Conservation (phyloP, 2,113 vertebrate species). For the Carassius auratus region DNA sequence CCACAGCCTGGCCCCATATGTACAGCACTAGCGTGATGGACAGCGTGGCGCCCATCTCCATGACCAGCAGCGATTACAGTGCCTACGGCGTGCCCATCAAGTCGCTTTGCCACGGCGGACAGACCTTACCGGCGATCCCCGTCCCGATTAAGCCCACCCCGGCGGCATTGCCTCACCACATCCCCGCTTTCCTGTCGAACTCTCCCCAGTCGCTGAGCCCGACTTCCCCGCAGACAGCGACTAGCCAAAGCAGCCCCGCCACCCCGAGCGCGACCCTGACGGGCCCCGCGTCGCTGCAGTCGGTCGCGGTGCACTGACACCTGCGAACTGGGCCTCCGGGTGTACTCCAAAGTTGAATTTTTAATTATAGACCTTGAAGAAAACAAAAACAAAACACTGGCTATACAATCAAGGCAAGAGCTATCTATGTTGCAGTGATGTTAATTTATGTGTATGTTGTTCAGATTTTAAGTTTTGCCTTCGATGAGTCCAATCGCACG, state of each 20-base stretch:
- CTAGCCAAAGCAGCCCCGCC: conserved; percentile 96
- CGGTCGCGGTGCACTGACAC: conserved; percentile 94
- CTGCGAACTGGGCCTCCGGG: conserved; percentile 57
- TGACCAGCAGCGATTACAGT: conserved; percentile 89
- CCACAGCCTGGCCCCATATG: conserved; percentile 93
- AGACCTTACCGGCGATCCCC: conserved; percentile 93
- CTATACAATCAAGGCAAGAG: conserved; percentile 72
- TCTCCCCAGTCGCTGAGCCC: conserved; percentile 93
- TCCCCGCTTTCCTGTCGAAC: conserved; percentile 92
- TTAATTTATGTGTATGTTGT: conserved; percentile 75
- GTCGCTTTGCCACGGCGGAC: conserved; percentile 92
- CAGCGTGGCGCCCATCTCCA: conserved; percentile 87
- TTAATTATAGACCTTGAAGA: conserved; percentile 66
- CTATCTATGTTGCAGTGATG: conserved; percentile 69
- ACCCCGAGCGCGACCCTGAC: conserved; percentile 94
- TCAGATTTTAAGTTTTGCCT: conserved; percentile 76
- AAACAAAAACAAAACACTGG: conserved; percentile 38
- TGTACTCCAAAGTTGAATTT: conserved; percentile 78
- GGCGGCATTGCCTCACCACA: conserved; percentile 84
- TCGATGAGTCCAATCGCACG: conserved; percentile 63
- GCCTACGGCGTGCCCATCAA: conserved; percentile 95
- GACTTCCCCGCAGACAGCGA: conserved; percentile 92
- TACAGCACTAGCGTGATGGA: conserved; percentile 92
- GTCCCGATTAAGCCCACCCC: conserved; percentile 96
- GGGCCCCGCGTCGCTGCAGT: conserved; percentile 88